These are phyloP conservation scores for Drosophila niveifrons DNA, from an alignment of 2,888 invertebrate species.

Conservation along the genomic window DNA sequence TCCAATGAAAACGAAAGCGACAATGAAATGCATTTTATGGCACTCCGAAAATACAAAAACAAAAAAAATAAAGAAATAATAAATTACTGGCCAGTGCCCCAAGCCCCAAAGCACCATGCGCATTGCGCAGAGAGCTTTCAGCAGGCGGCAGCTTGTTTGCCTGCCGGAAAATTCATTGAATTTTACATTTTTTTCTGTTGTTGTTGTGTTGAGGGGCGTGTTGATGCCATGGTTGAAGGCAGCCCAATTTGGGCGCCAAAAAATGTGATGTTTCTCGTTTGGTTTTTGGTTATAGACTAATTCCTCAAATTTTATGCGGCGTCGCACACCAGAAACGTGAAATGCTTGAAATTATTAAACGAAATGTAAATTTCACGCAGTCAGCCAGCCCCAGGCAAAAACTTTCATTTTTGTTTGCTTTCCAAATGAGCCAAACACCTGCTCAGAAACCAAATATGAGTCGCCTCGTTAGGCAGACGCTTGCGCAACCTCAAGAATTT, in stretches of 20 bases:
- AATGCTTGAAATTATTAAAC: conserved; percentile 77
- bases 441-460: conserved; percentile 47
- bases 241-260: conserved; percentile 41
- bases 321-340: conserved; percentile 59
- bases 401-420: conserved; percentile 78
- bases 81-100: conserved; percentile 58
- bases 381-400: conserved; percentile 61
- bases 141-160: conserved; percentile 44
- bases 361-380: conserved; percentile 75
- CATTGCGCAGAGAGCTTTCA: not conserved
- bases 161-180: conserved; percentile 72
- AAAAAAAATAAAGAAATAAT: no score
- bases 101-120: conserved; percentile 4
- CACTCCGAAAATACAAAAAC: conserved; percentile 5
- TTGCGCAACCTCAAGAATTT: conserved; percentile 76
- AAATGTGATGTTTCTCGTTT: conserved; percentile 30
- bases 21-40: conserved; percentile 73
- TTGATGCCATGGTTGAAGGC: conserved; percentile 33
- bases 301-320: conserved; percentile 72
- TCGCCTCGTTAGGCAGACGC: conserved; percentile 49
- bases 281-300: conserved; percentile 50
- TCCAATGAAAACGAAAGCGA: conserved; percentile 72
- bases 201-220: conserved; percentile 31
- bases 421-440: conserved; percentile 64
- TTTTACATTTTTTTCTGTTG: conserved; percentile 23